Percentiles rank a stretch among this genome's conserved stretches.
Conservation (phyloP, 2,113 vertebrate species). For the Electrona antarctica region DNA sequence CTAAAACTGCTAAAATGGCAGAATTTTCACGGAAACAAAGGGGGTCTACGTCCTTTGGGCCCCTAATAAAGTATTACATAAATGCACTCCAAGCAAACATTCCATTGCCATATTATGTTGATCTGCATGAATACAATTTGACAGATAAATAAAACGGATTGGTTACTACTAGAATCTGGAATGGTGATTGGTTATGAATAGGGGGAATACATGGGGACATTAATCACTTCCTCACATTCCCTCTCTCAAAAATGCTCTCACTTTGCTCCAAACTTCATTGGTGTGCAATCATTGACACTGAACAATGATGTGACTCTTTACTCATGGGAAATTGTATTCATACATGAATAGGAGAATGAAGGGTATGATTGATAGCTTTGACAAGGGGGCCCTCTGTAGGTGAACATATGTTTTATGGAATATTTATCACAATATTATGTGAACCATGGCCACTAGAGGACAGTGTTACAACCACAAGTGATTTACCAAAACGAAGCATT, state of each 20-base stretch:
- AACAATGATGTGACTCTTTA: not conserved
- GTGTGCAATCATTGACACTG: conserved; percentile 10
- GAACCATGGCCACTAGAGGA: conserved; percentile 55
- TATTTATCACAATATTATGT: not conserved
- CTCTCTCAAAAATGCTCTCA: conserved; percentile 14
- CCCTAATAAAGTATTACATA: conserved; percentile 29
- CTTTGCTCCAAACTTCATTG: not conserved
- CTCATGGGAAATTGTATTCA: not conserved
- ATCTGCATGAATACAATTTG: conserved; percentile 55
- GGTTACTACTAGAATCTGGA: conserved; percentile 53
- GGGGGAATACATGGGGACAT: not conserved
- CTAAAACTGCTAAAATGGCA: too few relatives aligned
- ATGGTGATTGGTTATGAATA: conserved; percentile 55
- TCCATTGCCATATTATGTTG: conserved; percentile 59
- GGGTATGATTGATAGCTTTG: conserved; percentile 44
- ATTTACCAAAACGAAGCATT: too few relatives aligned
- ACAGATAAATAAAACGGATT: conserved; percentile 68
- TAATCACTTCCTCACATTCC: conserved; percentile 23
- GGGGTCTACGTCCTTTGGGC: too few relatives aligned
- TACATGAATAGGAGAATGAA: not conserved
- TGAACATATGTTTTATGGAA: not conserved
- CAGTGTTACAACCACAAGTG: conserved; percentile 18
- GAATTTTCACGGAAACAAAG: too few relatives aligned
- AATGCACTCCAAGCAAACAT: conserved; percentile 48
- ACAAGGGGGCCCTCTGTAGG: conserved; percentile 57